These are phyloP conservation scores for Phrynosoma blainvillii DNA, from an alignment of 2,113 vertebrate genomes.

Conservation along the genomic window DNA sequence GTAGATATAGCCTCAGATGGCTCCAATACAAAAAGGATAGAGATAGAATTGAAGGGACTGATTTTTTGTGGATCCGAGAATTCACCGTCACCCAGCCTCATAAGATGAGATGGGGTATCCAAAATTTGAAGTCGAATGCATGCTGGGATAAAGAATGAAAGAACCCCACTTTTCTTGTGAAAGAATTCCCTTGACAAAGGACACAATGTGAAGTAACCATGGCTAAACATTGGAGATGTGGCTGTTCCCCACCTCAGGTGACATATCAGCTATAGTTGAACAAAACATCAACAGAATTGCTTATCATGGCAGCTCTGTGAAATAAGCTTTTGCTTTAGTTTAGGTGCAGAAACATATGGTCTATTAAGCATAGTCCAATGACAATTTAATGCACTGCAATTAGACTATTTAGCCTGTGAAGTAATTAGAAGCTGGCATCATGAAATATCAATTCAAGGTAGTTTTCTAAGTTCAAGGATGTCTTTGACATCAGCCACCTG, in stretches of 20 bases:
- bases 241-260: not conserved
- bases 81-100: too few species aligned
- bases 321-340: not conserved
- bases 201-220: not conserved
- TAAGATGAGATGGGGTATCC: not conserved
- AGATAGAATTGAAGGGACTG: too few species aligned
- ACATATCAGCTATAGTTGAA: not conserved
- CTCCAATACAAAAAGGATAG: too few species aligned
- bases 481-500: not conserved
- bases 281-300: not conserved
- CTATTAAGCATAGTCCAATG: not conserved
- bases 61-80: too few species aligned
- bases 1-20: too few species aligned
- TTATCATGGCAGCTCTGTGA: slow-evolving; percentile 9
- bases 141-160: not conserved
- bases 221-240: not conserved
- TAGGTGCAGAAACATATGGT: not conserved
- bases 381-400: not conserved
- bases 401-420: not conserved
- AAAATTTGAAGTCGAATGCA: not conserved
- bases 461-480: slow-evolving; percentile 22
- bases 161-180: not conserved
- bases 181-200: not conserved
- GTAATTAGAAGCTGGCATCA: fast-evolving
- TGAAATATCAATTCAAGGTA: not conserved